Evolutionary conservation across 1,140 invertebrate species (phyloP), one percentile per base, ranked within the genome.

Genomic region (Sycophaga agraensis): DNA sequence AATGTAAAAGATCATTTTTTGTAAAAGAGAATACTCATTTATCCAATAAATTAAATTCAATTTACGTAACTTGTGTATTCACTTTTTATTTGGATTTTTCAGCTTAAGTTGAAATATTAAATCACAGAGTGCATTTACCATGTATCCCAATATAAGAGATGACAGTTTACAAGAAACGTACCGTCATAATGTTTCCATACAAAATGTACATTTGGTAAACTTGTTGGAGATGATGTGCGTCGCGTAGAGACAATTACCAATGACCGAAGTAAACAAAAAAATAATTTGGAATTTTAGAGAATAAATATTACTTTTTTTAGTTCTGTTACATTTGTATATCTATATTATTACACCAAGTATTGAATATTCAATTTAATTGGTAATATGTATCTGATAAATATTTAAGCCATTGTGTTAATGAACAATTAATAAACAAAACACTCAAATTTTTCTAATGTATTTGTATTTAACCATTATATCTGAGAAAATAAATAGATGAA

Each of bases 321-420:
- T 77, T 79, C 65, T 72, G 68, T 75, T 80, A 69, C 78, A 78
- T 79, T 79, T 80, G 73, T 80, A 80, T 78, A 73, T 72, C 73
- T 77, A 74, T 80, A 75, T 72, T 70, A 72, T 73, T 78, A 69
- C 65, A 73, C 57, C 72, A 76, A 78, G 70, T 70, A 78, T 75
- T 74, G 69, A 77, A 74, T 74, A 76, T 73, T 71, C 66, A 66
- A 70, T 76, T 75, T 73, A 76, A 74, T 75, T 77, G 71, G 66
- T 74, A 78, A 73, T 68, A 70, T 79, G 72, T 78, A 79, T 76
- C 73, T 74, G 70, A 69, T 72, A 73, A 66, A 68, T 73, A 75
- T 64, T 70, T 77, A 75, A 75, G 66, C 50, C 70, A 72, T 68
- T 74, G 70, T 78, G 70, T 73, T 68, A 71, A 76, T 64, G 66